Base-by-base conservation (phyloP, 2,888 invertebrate genomes). In the Itoplectis maculator region DNA sequence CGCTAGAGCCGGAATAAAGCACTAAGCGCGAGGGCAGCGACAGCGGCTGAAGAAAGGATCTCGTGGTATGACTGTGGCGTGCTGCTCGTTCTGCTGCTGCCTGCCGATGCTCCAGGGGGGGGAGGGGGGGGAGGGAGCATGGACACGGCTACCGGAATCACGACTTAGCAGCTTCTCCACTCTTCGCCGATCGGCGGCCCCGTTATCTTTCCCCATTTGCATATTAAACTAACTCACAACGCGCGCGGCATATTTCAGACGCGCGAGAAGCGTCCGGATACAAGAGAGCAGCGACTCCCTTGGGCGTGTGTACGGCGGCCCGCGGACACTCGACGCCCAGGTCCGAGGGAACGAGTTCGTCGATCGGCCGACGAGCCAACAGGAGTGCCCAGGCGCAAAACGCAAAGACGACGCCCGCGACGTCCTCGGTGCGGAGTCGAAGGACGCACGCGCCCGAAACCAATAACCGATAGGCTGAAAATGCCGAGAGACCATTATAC, bases 191-290 rank as follows among this genome's bases (percentile, higher is more conserved):
- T 91, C 90, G 89, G 87, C 90, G 89, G 87, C 59, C 84, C 89
- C 90, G 91, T 91, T 92, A 92, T 92, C 92, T 92, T 87, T 82
- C 80, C 86, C 89, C 89, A 92, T 92, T 92, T 92, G 91, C 92
- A 92, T 92, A 92, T 92, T 92, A 92, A 92, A 92, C 92, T 92
- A 92, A 92, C 92, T 92, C 92, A 90, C 91, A 90, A 89, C 90
- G 89, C 89, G 90, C 81, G 70, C 90, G 90, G 90, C 89, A 91
- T 92, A 92, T 90, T 90, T 90, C 89, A 90, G 86, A 84, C 51
- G 51, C 74, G 59, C 80, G 69, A 74, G 65, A 54, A 70, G 76
- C 66, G 42, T 68, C 61, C 69, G 42, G 83, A 81, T 78, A 82
- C 78, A 76, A 76, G n/a, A n/a, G n/a, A n/a, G 73, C 79, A 74